phyloP scores from a whole-genome alignment of 2,113 vertebrate species.

The Furnarius figulus region DNA sequence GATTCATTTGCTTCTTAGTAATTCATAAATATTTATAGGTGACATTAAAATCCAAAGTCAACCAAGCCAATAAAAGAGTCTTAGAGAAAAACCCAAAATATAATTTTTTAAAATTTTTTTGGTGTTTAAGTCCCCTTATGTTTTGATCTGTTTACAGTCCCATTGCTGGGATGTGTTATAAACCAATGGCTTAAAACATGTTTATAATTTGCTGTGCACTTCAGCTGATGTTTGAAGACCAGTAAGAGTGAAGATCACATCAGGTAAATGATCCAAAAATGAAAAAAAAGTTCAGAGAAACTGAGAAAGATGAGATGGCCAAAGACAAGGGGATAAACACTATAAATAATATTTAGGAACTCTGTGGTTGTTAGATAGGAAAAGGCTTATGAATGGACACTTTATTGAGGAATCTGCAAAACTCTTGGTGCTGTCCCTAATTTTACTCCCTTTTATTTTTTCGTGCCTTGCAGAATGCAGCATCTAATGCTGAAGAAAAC shows the following conservation, averaged over 20 bases:
- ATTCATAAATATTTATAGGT: background rate
- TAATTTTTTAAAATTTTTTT: background rate
- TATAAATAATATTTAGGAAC: background rate
- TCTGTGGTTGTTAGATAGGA: background rate
- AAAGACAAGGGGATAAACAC: background rate
- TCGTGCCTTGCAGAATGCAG: background rate
- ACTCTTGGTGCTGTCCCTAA: background rate
- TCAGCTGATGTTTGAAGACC: background rate
- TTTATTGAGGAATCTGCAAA: background rate
- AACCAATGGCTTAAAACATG: background rate
- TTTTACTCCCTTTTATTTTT: background rate
- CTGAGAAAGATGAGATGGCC: background rate
- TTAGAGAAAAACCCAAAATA: background rate
- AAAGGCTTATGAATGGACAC: background rate
- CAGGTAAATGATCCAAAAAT: background rate
- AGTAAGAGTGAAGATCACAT: background rate
- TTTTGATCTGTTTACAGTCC: background rate
- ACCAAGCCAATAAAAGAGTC: background rate
- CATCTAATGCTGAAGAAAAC: background rate
- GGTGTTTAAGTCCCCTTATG: background rate
- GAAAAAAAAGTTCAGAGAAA: background rate
- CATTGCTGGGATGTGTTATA: background rate
- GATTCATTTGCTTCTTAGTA: background rate
- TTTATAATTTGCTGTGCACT: background rate
- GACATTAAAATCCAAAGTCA: background rate